Percentiles rank a stretch among this genome's conserved stretches.
Evolutionary conservation across 2,113 vertebrate species (phyloP).

Genomic region (Passerina amoena): DNA sequence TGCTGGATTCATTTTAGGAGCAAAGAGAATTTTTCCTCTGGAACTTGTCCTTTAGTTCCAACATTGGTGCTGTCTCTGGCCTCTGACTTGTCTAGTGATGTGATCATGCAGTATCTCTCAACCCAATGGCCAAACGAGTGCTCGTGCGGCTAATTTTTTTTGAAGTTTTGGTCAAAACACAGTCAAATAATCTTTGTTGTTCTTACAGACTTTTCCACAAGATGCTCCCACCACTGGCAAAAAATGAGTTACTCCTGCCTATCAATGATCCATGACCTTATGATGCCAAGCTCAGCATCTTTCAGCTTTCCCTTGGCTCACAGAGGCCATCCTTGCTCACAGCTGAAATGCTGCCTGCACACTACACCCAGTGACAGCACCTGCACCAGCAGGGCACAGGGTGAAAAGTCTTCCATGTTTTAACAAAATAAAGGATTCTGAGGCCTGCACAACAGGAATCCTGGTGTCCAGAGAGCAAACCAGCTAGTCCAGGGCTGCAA

Average conservation of each 20-base stretch:
- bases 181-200: neutral
- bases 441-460: neutral
- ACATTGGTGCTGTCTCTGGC: neutral
- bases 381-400: neutral
- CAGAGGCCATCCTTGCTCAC: neutral
- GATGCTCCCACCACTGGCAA: neutral
- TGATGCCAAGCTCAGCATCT: neutral
- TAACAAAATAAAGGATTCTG: neutral
- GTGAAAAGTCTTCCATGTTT: neutral
- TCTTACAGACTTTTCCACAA: neutral
- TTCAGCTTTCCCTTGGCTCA: neutral
- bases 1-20: neutral
- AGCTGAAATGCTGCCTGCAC: neutral
- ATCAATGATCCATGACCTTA: neutral
- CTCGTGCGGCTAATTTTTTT: fast-evolving
- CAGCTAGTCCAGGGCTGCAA: neutral
- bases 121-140: neutral
- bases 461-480: neutral
- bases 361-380: fast-evolving
- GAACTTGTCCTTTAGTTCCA: neutral
- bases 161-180: neutral
- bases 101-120: neutral
- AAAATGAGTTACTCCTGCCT: neutral
- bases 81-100: neutral
- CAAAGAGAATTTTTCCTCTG: neutral